Base-by-base conservation (phyloP, 2,888 invertebrate species). In the Nymphalis polychloros region DNA sequence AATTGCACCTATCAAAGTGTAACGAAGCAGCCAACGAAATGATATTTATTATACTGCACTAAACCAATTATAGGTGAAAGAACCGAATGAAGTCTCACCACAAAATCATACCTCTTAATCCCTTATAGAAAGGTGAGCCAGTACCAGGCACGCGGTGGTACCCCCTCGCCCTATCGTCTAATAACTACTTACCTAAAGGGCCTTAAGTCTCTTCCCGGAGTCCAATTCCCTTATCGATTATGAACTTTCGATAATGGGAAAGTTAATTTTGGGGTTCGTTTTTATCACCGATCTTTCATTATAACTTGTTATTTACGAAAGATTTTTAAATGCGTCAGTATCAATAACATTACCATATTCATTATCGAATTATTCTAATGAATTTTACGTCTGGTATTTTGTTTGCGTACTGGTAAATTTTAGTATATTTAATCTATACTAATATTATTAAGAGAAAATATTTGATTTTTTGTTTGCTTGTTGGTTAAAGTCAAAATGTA, bases 121-220 rank as follows among this genome's bases (percentile, higher is more conserved):
- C 82, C 79, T 65, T 82, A 87, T 86, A 84, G 86, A 85, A 84
- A 83, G 55, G 47, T 16, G 87, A 87, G 84, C 83, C 50, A 59
- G 84, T 80, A 79, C 85, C 87, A 75, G 90, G 89, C 73, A 86
- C 90, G 71, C 79, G 73, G 71, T 67, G 70, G 78, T 77, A 75
- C 89, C 48, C 84, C 84, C 84, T 83, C 78, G 74, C 79, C 81
- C 79, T 78, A 31, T 46, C 46, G 47, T 78, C 84, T 84, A 84
- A 84, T 86, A 82, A 81, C 81, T 71, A 67, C 72, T 71, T 64
- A 72, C 61, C 64, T 71, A 66, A 66, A 72, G 72, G 69, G 72
- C 55, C 70, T 72, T 75, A 73, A 78, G 81, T 81, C 70, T 70
- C 70, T 70, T 73, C 53, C 64, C 53, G 41, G 55, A 55, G 62